Percentiles rank a stretch among this genome's conserved stretches.
Conservation (phyloP, 2,888 invertebrate genomes). For the Cremastinae sp. region DNA sequence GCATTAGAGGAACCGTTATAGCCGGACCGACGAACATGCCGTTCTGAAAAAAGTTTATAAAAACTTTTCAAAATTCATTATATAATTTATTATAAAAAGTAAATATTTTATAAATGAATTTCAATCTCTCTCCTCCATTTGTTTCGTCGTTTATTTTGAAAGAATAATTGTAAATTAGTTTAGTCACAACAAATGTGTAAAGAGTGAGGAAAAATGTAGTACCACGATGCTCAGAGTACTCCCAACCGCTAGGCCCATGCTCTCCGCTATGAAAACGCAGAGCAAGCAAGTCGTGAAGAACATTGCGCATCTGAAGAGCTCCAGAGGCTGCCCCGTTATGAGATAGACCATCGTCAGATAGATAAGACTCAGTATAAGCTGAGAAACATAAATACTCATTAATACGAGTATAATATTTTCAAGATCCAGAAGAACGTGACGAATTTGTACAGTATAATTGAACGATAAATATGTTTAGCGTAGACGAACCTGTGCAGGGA, state of each 20-base stretch:
- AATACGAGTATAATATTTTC: background rate
- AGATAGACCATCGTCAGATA: constrained; percentile 88
- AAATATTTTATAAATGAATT: no score
- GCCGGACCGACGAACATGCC: constrained; percentile 95
- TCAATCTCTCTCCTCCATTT: no score
- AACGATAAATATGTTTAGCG: constrained; percentile 51
- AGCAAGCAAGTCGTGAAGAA: constrained; percentile 87
- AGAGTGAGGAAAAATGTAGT: constrained; percentile 68
- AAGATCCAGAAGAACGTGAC: background rate
- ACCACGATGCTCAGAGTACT: constrained; percentile 89
- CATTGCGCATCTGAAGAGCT: constrained; percentile 85
- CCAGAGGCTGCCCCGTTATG: constrained; percentile 89
- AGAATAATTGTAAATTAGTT: no score
- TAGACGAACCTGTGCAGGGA: constrained; percentile 85
- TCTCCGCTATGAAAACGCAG: constrained; percentile 89
- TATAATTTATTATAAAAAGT: background rate
- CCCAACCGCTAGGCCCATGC: constrained; percentile 88
- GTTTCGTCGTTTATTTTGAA: no score
- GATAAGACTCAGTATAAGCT: constrained; percentile 84
- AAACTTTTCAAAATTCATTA: background rate
- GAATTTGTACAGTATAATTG: background rate
- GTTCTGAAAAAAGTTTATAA: constrained; percentile 87
- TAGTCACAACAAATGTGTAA: no score
- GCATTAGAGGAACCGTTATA: constrained; percentile 91
- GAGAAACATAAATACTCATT: no score